Percentiles rank a stretch among this genome's conserved stretches.
These are phyloP conservation scores for Cathartes aura DNA, from an alignment of 2,113 vertebrate genomes.

Conservation along the genomic window DNA sequence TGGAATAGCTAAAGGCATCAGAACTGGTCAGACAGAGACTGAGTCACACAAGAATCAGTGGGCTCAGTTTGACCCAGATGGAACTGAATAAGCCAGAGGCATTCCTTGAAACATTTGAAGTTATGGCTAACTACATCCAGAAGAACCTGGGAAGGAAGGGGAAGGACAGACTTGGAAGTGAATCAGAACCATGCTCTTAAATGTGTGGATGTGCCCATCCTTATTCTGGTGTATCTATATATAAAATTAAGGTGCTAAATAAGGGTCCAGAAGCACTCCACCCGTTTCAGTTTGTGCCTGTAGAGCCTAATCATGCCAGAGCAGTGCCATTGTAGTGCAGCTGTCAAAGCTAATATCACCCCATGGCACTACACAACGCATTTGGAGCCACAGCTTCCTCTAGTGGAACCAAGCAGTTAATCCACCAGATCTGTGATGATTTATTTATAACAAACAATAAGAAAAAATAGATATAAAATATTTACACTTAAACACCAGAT, in stretches of 20 bases:
- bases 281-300: neutral
- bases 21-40: neutral
- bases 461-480: neutral
- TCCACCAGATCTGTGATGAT: neutral
- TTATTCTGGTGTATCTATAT: neutral
- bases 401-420: neutral
- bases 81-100: neutral
- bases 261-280: neutral
- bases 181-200: neutral
- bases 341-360: neutral
- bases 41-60: neutral
- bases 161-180: neutral
- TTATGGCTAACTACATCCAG: neutral
- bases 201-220: neutral
- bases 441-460: neutral
- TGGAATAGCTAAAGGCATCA: neutral
- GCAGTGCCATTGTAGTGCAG: neutral
- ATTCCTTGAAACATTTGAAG: neutral
- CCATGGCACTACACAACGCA: neutral
- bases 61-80: neutral
- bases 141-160: neutral
- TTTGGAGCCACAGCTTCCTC: neutral
- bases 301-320: neutral
- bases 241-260: neutral
- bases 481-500: neutral